These are phyloP conservation scores for cattle (Bos taurus) DNA, from an alignment of 2,113 vertebrate genomes.

Conservation along the genomic window DNA sequence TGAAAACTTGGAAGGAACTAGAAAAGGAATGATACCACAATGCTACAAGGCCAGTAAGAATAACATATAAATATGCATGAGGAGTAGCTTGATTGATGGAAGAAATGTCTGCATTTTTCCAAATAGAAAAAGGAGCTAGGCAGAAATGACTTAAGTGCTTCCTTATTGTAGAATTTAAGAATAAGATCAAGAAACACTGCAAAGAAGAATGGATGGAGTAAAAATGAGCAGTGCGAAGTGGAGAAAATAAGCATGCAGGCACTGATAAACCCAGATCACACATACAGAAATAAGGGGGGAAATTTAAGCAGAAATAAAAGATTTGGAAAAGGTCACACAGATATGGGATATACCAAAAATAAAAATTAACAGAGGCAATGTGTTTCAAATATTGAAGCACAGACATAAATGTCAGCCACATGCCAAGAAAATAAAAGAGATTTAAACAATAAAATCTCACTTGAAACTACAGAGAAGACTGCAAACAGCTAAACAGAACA, in stretches of 20 bases:
- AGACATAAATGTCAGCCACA: neutral
- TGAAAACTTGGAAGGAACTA: neutral
- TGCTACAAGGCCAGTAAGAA: neutral
- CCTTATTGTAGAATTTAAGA: slow-evolving; percentile 5
- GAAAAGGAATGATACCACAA: neutral
- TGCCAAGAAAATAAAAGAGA: neutral
- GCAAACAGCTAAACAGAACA: neutral
- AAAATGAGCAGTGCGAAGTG: neutral
- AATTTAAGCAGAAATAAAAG: neutral
- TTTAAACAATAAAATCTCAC: neutral
- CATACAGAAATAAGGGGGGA: neutral
- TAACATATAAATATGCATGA: neutral
- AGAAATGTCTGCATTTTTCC: neutral
- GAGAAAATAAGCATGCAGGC: neutral
- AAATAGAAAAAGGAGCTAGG: slow-evolving; percentile 13
- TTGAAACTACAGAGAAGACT: neutral
- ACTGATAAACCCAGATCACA: neutral
- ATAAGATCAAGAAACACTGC: neutral
- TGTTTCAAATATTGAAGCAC: neutral
- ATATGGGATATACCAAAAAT: neutral
- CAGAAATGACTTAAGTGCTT: slow-evolving; percentile 29
- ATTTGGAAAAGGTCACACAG: neutral
- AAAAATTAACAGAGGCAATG: neutral
- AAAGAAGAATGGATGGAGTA: neutral
- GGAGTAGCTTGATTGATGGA: neutral